A percentile compares a stretch with the other conserved stretches of the same genome.
phyloP scores from a whole-genome alignment of 2,113 vertebrate species.

The Butorides virescens region DNA sequence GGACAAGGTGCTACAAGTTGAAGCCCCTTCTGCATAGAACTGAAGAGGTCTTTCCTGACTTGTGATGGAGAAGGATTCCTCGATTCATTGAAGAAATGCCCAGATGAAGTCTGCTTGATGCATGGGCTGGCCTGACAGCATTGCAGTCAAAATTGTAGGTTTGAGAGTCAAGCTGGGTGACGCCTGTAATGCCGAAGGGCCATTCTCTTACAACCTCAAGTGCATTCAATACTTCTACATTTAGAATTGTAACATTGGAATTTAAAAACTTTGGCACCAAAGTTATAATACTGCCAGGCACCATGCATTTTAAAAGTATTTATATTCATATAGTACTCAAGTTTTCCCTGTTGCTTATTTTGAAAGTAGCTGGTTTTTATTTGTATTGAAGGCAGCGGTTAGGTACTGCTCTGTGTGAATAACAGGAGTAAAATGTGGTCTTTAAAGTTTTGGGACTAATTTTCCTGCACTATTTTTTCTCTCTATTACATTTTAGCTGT shows the following conservation, averaged over 20 bases:
- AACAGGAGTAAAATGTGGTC: background rate
- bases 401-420: background rate
- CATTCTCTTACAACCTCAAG: background rate
- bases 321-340: background rate
- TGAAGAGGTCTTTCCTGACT: background rate
- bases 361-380: background rate
- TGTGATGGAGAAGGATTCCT: background rate
- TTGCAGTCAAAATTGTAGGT: background rate
- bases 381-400: background rate
- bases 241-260: background rate
- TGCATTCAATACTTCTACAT: too few species aligned
- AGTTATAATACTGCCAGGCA: background rate
- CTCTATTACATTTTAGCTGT: background rate
- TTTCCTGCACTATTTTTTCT: background rate
- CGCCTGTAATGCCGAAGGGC: background rate
- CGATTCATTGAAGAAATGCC: background rate
- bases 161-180: background rate
- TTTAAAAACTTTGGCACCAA: background rate
- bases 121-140: background rate
- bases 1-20: background rate
- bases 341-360: background rate
- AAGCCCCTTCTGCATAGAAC: background rate
- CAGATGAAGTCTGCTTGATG: background rate
- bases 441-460: background rate
- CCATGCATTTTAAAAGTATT: background rate